These are phyloP conservation scores for Psilopogon haemacephalus DNA, from an alignment of 2,113 vertebrate genomes.

Conservation along the genomic window DNA sequence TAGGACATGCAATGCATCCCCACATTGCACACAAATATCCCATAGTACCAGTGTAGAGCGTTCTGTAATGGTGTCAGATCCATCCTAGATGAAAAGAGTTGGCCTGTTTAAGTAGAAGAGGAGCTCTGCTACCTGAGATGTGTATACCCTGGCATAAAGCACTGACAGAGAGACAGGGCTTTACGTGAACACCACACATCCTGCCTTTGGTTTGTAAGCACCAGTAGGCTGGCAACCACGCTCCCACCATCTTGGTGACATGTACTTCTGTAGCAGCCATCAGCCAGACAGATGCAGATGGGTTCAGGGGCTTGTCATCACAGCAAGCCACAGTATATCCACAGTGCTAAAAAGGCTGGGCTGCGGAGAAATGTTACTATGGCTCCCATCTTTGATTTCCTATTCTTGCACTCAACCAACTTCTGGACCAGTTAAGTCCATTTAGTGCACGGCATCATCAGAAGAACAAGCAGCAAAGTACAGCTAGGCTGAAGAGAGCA, in stretches of 20 bases:
- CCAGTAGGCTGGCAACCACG: fast-evolving
- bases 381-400: neutral
- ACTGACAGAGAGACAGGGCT: neutral
- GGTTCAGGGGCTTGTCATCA: neutral
- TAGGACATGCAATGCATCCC: neutral
- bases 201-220: neutral
- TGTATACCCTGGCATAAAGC: neutral
- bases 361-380: neutral
- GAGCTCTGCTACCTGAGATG: neutral
- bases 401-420: neutral
- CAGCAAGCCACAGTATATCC: neutral
- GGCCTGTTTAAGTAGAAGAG: neutral
- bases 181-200: fast-evolving
- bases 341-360: neutral
- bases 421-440: neutral
- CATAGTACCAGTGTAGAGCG: neutral
- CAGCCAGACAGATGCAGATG: neutral
- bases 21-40: neutral
- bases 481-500: neutral
- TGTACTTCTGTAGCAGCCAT: neutral
- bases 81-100: neutral
- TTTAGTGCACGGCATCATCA: neutral
- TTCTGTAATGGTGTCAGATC: neutral
- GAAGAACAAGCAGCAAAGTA: neutral
- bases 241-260: neutral